Evolutionary conservation across 2,797 vertebrate genomes (phyloP).

Genomic region (Hyperoplus immaculatus): DNA sequence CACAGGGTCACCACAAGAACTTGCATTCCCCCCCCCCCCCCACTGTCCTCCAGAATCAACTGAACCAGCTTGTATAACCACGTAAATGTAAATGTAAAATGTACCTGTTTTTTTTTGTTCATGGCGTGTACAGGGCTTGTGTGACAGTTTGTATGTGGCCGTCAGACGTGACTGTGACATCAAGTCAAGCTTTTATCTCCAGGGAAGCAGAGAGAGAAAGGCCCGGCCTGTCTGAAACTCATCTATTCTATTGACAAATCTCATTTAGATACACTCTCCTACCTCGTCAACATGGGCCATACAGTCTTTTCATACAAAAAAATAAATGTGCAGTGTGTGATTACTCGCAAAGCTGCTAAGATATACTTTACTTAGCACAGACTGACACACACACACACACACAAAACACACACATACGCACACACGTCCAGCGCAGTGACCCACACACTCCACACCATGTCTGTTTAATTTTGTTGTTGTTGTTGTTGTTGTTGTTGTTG

Average conservation of each 20-base stretch:
- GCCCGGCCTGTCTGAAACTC: constrained; percentile 22
- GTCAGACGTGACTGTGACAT: constrained; percentile 54
- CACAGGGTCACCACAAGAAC: constrained; percentile 76
- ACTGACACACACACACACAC: too few relatives aligned
- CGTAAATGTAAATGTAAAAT: constrained; percentile 73
- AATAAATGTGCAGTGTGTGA: too few relatives aligned
- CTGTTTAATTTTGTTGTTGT: too few relatives aligned
- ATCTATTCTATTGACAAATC: constrained; percentile 49
- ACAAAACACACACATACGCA: too few relatives aligned
- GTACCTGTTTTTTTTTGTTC: constrained; percentile 65
- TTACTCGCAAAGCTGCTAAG: background rate
- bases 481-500: too few relatives aligned
- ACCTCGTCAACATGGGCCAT: constrained; percentile 10
- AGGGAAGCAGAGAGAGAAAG: constrained; percentile 8
- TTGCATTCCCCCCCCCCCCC: constrained; percentile 41
- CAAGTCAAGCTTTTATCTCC: constrained; percentile 64
- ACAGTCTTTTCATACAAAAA: too few relatives aligned
- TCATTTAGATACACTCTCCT: constrained; percentile 42
- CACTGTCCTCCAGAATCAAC: constrained; percentile 60
- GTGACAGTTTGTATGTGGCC: constrained; percentile 53
- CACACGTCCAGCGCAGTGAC: too few relatives aligned
- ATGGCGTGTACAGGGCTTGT: constrained; percentile 28
- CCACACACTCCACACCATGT: too few relatives aligned
- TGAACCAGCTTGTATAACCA: constrained; percentile 63
- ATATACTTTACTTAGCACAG: background rate